Evolutionary conservation across 2,888 invertebrate species (phyloP), one percentile per base, ranked within the genome.

Genomic region (Zonitis immaculata): DNA sequence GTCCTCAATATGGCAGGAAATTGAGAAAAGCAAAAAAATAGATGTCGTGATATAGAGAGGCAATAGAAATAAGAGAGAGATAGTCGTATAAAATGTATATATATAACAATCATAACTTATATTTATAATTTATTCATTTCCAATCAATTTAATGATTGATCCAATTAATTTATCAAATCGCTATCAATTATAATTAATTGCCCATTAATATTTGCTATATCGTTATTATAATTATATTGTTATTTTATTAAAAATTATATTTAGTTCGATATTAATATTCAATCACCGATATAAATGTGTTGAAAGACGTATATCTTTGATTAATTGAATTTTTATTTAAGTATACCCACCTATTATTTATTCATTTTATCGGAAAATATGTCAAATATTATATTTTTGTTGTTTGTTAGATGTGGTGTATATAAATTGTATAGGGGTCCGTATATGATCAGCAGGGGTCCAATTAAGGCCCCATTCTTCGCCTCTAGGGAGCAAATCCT

Each of bases 401-500:
- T n/a, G n/a, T n/a, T n/a, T n/a, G n/a, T n/a, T n/a, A n/a, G n/a
- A n/a, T n/a, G n/a, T n/a, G n/a, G 9, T 27, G 14, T 59, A 56
- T 61, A 54, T 51, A 46, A 54, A 59, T 52, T 49, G 55, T 59
- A 63, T 58, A 61, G 67, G 69, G 72, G 70, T 71, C 61, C 67
- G 65, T 60, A 45, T 50, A 58, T 44, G 51, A 64, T 26, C 71
- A 59, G 57, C 70, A 66, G 74, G 76, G 71, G 73, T 73, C 76
- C 76, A 76, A 76, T 76, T 75, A 76, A 71, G 71, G 66, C 67
- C 66, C 75, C 71, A 74, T 76, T 75, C 73, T 70, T 55, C 62
- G 60, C 69, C 61, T 35, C 65, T 59, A 58, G 63, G 65, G 60
- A 51, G 30, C 49, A 64, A 65, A 56, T 66, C 66, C 62, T 58